Evolutionary conservation across 2,888 invertebrate species (phyloP).

Genomic region (Andrena hattorfiana): DNA sequence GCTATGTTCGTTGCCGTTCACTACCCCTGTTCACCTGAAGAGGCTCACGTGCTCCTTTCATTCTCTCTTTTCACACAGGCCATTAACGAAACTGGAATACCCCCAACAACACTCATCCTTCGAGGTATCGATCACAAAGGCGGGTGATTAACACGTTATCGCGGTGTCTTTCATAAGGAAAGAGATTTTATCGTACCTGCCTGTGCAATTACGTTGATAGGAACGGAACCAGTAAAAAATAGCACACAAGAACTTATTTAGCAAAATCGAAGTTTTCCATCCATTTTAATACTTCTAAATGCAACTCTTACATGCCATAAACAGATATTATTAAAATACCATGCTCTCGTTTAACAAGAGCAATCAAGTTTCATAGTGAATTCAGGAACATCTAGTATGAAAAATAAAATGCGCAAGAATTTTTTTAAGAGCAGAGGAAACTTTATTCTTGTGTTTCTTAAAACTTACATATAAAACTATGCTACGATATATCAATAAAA

Average conservation of each 20-base stretch:
- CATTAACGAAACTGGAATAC: slow-evolving; percentile 55
- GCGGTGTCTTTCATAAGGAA: not conserved
- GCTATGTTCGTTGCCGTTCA: slow-evolving; percentile 24
- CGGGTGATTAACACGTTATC: slow-evolving; percentile 43
- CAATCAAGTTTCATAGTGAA: too few species aligned
- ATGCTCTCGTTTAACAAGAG: too few species aligned
- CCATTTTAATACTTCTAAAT: too few species aligned
- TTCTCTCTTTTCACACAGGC: slow-evolving; percentile 34
- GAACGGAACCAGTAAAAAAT: not conserved
- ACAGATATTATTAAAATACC: too few species aligned
- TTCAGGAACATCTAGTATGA: too few species aligned
- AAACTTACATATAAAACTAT: too few species aligned
- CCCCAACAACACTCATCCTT: not conserved
- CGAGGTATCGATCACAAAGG: slow-evolving; percentile 28
- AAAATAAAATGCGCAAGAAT: too few species aligned
- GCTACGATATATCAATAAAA: too few species aligned
- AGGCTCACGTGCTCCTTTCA: slow-evolving; percentile 13
- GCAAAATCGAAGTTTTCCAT: not conserved
- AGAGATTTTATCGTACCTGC: not conserved
- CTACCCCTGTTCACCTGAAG: slow-evolving; percentile 1
- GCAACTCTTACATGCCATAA: too few species aligned
- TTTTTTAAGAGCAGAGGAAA: too few species aligned
- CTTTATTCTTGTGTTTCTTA: too few species aligned
- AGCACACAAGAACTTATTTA: not conserved
- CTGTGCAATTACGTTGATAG: not conserved